Base-by-base conservation (phyloP, 2,797 vertebrate species). In the Onychomys leucogaster region DNA sequence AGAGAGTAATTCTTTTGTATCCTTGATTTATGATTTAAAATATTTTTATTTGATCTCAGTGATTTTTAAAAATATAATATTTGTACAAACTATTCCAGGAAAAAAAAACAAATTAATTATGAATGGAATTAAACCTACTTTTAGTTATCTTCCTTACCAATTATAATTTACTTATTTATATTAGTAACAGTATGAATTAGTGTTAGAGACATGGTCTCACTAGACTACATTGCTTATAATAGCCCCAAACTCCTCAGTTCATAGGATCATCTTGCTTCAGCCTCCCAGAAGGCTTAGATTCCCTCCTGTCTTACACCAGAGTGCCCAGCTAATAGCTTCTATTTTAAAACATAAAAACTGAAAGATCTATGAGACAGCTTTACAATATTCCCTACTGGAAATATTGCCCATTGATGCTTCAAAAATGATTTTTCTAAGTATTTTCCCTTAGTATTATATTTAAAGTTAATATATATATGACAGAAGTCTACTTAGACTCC, bases 1-100 rank as follows among this genome's bases (percentile, higher is more conserved):
- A 91, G 83, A 76, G 14, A 89, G 55, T 0, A 82, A 46, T 86
- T 55, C 1, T 85, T 91, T 52, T 91, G 12, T 65, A 34, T 25
- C 14, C 6, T 65, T 94, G 37, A 67, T 92, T 69, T 1, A 94
- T 57, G 23, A 90, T 90, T 57, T 76, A 93, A 84, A 97, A 55
- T 5, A 34, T n/a, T 92, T 89, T 76, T 96, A 6, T 93, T 73
- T 94, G 29, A 85, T 17, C 0, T 95, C 13, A 59, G 5, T 80
- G 5, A 71, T 94, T 0, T 34, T 92, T 2, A 76, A 69, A 91
- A 25, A 41, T 75, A 2, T 29, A 88, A 14, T 80, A 94, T 85
- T 80, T 94, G 25, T 90, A 90, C 11, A 78, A 78, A 81, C 71
- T 76, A 96, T 52, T 4, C 12, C 46, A 91, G 6, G 4, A 57